These are phyloP conservation scores for Saccostrea cuccullata DNA, from an alignment of 1,140 invertebrate genomes.

Conservation along the genomic window DNA sequence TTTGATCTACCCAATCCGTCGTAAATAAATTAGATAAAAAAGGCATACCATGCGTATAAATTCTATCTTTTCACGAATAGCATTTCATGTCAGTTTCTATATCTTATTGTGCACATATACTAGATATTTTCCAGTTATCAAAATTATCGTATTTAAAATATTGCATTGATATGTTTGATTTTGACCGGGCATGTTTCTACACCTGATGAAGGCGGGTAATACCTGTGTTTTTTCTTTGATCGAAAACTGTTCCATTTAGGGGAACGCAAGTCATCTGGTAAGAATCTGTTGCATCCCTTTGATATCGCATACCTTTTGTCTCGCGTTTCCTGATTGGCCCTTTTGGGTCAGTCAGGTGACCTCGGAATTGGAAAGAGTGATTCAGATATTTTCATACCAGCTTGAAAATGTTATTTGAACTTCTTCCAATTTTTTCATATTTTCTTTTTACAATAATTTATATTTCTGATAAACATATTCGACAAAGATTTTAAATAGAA, in stretches of 20 bases:
- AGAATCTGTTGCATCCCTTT: conserved; percentile 24
- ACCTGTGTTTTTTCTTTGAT: conserved; percentile 7
- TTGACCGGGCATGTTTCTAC: not conserved
- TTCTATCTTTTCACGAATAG: too few species aligned
- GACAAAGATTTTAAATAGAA: not conserved
- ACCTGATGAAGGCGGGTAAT: not conserved
- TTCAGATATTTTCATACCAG: conserved; percentile 34
- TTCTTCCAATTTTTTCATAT: not conserved
- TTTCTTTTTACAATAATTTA: not conserved
- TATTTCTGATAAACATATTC: not conserved
- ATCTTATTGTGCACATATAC: too few species aligned
- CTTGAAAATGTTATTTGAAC: conserved; percentile 29
- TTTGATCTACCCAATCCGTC: too few species aligned
- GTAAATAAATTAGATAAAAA: too few species aligned
- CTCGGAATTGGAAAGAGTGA: conserved; percentile 18
- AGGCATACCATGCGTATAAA: too few species aligned
- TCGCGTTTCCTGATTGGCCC: conserved; percentile 31
- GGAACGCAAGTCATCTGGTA: conserved; percentile 6
- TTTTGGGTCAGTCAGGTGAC: conserved; percentile 29
- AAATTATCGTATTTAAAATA: not conserved
- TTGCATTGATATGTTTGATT: not conserved
- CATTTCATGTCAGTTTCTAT: too few species aligned
- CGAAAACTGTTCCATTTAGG: conserved; percentile 5
- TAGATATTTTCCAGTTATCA: not conserved
- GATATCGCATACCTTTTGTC: conserved; percentile 24